Evolutionary conservation across 2,888 invertebrate genomes (phyloP).

Genomic region (Dusona sp.): DNA sequence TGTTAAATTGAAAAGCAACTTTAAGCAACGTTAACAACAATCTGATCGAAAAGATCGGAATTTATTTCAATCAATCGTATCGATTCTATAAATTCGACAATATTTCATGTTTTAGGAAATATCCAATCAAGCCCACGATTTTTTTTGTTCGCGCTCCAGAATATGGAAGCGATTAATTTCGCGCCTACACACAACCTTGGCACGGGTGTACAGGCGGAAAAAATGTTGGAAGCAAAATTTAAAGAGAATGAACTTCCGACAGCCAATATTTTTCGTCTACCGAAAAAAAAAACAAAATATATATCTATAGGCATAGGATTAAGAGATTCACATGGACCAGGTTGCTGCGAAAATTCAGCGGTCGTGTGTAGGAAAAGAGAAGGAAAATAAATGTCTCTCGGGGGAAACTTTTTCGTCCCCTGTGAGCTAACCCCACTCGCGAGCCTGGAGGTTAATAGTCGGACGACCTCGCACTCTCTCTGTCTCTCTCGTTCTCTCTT

Average conservation of each 20-base stretch:
- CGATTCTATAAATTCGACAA: background rate
- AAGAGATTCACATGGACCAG: constrained; percentile 46
- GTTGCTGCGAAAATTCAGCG: constrained; percentile 38
- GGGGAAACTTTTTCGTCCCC: constrained; percentile 61
- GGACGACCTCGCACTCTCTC: constrained; percentile 67
- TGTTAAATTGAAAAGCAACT: background rate
- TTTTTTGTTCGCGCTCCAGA: background rate
- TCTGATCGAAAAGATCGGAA: background rate
- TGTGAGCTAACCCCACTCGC: constrained; percentile 10
- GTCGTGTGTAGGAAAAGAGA: constrained; percentile 55
- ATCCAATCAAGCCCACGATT: background rate
- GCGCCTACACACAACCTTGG: too few species aligned
- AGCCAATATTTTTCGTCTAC: background rate
- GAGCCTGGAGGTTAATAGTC: constrained; percentile 74
- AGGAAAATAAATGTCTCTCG: constrained; percentile 69
- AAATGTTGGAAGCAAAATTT: background rate
- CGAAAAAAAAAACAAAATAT: background rate
- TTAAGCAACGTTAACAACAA: background rate
- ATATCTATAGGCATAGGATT: constrained; percentile 1
- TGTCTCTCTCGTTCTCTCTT: constrained; percentile 37
- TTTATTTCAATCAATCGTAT: background rate
- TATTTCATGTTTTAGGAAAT: background rate
- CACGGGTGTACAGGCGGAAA: too few species aligned
- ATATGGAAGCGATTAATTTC: too few species aligned
- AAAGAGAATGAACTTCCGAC: background rate